Base-by-base conservation (phyloP, 2,113 vertebrate genomes). In the Plectropomus leopardus region DNA sequence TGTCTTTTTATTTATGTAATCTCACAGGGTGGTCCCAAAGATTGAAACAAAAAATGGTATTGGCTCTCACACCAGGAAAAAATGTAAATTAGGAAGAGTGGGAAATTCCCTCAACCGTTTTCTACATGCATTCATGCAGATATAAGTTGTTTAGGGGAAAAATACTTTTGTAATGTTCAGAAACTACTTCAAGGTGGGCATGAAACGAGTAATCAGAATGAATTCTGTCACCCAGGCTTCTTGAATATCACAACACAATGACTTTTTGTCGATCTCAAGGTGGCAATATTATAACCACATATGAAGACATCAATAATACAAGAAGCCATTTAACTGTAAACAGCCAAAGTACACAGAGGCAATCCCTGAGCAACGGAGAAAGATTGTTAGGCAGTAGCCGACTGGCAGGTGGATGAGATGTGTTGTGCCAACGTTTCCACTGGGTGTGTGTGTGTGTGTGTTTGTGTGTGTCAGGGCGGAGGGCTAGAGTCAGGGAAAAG, bases 281-380 rank as follows among this genome's bases (percentile, higher is more conserved):
- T 64, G 7, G 77, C 72, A 76, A 89, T 91, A 88, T 86, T 89
- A 86, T 88, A 88, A 89, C 74, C 78, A 86, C 90, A 93, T 93
- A 88, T 92, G 90, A 94, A 90, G 86, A 61, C 91, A 94, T 95
- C 90, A 94, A 95, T 95, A 94, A 95, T 94, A 92, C 80, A 95
- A 83, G 74, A 89, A 87, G 82, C 92, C 88, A 94, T 94, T 95
- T 94, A 94, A 92, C 92, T 82, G 89, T 91, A 88, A 89, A 93
- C 90, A 88, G 88, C 89, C 76, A 86, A 89, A 93, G 91, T 89
- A 90, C 92, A 93, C 90, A 92, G 79, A 89, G 86, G 82, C 86
- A 78, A 83, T 91, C 74, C 86, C 90, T 92, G 74, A 79, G 86
- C 78, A 45, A 67, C 85, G 57, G 59, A 68, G 23, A 83, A 86